Evolutionary conservation across 2,888 invertebrate genomes (phyloP), one percentile per base, ranked within the genome.

Genomic region (Cepaea hortensis): DNA sequence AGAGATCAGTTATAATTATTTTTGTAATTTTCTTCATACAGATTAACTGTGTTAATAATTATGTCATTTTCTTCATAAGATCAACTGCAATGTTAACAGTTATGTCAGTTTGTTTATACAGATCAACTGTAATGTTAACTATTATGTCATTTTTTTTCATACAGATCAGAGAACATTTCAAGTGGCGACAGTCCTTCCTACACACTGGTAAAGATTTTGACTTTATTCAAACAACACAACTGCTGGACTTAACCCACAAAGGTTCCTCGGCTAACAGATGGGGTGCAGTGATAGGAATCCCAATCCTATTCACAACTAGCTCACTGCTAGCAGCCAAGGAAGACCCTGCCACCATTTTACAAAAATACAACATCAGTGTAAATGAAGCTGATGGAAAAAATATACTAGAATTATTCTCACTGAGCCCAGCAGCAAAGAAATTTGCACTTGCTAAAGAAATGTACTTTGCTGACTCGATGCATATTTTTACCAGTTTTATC

Each of bases 371-470:
- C 20, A 84, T 84, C 23, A 62, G 65, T 65, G 55, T 68, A 48
- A 35, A 20, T 48, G 13, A 46, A n/a, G 35, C 65, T 7, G 48
- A 76, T 46, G 84, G 68, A 48, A 11, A 62, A 50, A 6, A 50
- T 23, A n/a, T 85, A 15, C 23, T 85, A 15, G 79, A 72, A 23
- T 68, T 77, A 1, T 80, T 79, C 35, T 23, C 35, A n/a, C 61
- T 85, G 23, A 85, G 85, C 15, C 20, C 20, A 80, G 79, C 68
- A 72, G 85, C 85, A 20, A 85, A 72, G 55, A 85, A 85, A 61
- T 85, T 79, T 85, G 85, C 85, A 18, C 23, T 85, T 65, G 85
- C 85, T 23, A 70, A 35, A 61, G 85, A 85, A 80, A 80, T 85
- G 79, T 79, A 72, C 50, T 65, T 65, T 46, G n/a, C n/a, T 13